Conservation (phyloP, 2,113 vertebrate species). For the Sisor rabdophorus region DNA sequence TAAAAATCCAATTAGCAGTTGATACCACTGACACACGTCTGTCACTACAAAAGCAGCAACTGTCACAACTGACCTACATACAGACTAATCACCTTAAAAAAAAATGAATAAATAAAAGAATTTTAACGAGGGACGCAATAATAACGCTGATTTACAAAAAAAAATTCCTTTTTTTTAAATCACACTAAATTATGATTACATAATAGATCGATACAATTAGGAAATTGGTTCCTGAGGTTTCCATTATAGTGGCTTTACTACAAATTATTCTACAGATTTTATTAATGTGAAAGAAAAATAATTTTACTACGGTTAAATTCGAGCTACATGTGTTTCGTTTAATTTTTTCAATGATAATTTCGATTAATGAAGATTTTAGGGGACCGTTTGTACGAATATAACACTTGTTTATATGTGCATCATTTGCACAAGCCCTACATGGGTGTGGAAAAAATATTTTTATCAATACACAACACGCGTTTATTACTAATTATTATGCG, state of each 20-base stretch:
- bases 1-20: slow-evolving; percentile 44
- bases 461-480: neutral
- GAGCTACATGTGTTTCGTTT: neutral
- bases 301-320: neutral
- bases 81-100: neutral
- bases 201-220: neutral
- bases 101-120: neutral
- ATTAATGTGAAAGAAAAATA: neutral
- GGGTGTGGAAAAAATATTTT: neutral
- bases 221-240: neutral
- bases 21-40: slow-evolving; percentile 43
- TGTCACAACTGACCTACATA: slow-evolving; percentile 51
- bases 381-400: too few species aligned
- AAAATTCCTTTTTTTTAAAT: too few species aligned
- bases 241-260: too few species aligned
- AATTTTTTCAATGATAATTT: neutral
- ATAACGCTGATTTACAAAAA: neutral
- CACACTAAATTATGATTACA: neutral
- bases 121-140: neutral
- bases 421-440: too few species aligned
- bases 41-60: slow-evolving; percentile 44
- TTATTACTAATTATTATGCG: neutral
- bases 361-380: neutral
- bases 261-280: neutral
- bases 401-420: too few species aligned